Evolutionary conservation across 2,888 invertebrate species (phyloP).

Genomic region (Parasteatoda lunata): DNA sequence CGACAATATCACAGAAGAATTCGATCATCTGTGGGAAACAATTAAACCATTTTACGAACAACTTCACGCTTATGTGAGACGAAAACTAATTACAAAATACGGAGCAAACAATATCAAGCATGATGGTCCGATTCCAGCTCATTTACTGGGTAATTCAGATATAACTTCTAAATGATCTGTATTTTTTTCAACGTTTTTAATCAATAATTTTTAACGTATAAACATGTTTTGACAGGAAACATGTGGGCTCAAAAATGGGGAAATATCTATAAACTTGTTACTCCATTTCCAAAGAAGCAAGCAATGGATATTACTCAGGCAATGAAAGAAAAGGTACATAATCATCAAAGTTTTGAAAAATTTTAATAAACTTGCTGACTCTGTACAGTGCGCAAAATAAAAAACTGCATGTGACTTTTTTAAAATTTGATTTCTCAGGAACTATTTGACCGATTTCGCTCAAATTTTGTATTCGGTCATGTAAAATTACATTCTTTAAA

Average conservation of each 20-base stretch:
- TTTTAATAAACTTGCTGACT: too few relatives aligned
- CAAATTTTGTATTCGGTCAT: too few relatives aligned
- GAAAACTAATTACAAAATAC: constrained; percentile 70
- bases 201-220: background rate
- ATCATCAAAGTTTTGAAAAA: constrained; percentile 2
- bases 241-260: constrained; percentile 75
- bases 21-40: constrained; percentile 73
- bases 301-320: constrained; percentile 85
- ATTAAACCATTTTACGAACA: constrained; percentile 84
- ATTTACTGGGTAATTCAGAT: constrained; percentile 73
- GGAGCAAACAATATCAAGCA: constrained; percentile 71
- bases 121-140: constrained; percentile 75
- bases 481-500: too few relatives aligned
- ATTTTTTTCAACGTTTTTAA: too few relatives aligned
- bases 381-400: too few relatives aligned
- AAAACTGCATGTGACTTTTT: too few relatives aligned
- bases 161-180: too few relatives aligned
- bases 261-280: constrained; percentile 50
- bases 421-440: too few relatives aligned
- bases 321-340: constrained; percentile 76
- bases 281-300: constrained; percentile 82
- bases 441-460: too few relatives aligned
- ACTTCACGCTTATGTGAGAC: constrained; percentile 73
- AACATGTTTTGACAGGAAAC: constrained; percentile 76
- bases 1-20: constrained; percentile 67